Conservation (phyloP, 2,888 invertebrate genomes). For the Hydraecia micacea region DNA sequence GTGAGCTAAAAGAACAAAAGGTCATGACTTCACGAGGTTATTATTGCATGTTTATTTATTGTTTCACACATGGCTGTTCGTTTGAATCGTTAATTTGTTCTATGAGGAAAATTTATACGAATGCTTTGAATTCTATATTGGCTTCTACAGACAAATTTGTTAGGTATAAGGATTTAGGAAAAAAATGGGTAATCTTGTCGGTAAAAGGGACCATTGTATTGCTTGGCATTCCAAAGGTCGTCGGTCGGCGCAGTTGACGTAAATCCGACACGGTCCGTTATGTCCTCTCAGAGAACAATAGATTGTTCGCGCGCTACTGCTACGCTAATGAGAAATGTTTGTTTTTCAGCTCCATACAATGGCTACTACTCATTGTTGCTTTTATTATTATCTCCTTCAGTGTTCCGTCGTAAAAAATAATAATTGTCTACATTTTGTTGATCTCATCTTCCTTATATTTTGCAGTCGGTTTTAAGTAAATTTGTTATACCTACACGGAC, state of each 20-base stretch:
- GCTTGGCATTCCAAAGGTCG: conserved; percentile 79
- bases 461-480: conserved; percentile 1
- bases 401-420: conserved; percentile 76
- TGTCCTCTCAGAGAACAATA: conserved; percentile 87
- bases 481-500: conserved; percentile 29
- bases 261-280: conserved; percentile 88
- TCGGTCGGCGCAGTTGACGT: conserved; percentile 82
- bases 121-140: neutral
- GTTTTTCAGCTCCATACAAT: conserved; percentile 86
- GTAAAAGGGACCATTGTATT: conserved; percentile 51
- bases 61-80: conserved; percentile 9
- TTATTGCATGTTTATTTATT: conserved; percentile 19
- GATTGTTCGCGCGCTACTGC: conserved; percentile 84
- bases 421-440: conserved; percentile 55
- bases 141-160: neutral
- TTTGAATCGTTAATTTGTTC: conserved; percentile 8
- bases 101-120: neutral
- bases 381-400: conserved; percentile 82
- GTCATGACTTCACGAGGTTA: conserved; percentile 11
- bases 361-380: conserved; percentile 82
- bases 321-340: conserved; percentile 90
- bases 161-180: neutral
- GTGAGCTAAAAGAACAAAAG: conserved; percentile 29
- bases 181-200: conserved; percentile 29
- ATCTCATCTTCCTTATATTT: conserved; percentile 37